Conservation (phyloP, 2,888 invertebrate genomes). For the Tupiocoris notatus region DNA sequence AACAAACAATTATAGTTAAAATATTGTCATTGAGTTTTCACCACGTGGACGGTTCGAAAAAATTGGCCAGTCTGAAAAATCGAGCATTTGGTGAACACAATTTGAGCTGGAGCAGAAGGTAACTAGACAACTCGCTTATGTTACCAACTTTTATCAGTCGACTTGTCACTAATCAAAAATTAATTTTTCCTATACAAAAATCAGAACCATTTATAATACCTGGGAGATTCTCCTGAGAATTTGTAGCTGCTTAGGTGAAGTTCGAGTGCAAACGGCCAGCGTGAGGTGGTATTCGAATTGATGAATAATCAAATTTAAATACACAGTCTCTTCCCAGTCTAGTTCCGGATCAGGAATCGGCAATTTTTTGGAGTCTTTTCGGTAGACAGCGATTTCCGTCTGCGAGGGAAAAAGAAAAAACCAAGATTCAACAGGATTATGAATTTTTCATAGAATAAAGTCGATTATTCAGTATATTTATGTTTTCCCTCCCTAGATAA, state of each 20-base stretch:
- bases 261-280: constrained; percentile 95
- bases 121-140: too few relatives aligned
- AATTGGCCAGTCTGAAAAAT: too few relatives aligned
- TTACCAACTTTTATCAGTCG: too few relatives aligned
- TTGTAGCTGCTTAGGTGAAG: constrained; percentile 95
- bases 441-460: background rate
- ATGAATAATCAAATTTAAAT: constrained; percentile 95
- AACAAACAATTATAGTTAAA: too few relatives aligned
- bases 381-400: constrained; percentile 95
- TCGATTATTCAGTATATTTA: background rate
- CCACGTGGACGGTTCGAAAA: too few relatives aligned
- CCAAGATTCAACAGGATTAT: background rate
- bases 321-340: constrained; percentile 99
- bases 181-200: background rate
- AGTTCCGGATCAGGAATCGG: constrained; percentile 94
- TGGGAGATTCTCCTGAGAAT: constrained; percentile 88
- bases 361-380: constrained; percentile 93
- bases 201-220: constrained; percentile 56
- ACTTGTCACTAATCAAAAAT: background rate
- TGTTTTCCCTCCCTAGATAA: too few relatives aligned
- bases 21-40: too few relatives aligned
- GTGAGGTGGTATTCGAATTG: constrained; percentile 98
- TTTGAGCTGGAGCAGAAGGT: too few relatives aligned
- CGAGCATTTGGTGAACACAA: too few relatives aligned
- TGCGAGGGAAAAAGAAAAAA: constrained; percentile 57